These are phyloP conservation scores for Cyprinella venusta DNA, from an alignment of 2,797 vertebrate genomes.

Conservation along the genomic window DNA sequence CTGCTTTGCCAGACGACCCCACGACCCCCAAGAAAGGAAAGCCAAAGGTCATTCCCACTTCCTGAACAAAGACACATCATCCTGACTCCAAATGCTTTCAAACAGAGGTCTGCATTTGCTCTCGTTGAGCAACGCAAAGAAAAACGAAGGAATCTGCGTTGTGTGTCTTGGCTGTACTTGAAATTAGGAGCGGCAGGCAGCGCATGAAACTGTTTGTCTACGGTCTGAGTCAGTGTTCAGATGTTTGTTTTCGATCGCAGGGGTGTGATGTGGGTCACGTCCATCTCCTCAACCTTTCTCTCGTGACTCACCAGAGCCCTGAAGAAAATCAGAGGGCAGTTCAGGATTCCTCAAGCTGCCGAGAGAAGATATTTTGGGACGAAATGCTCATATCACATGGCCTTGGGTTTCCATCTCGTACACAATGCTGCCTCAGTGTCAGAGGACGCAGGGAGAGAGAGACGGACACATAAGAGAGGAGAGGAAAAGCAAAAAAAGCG, in stretches of 20 bases:
- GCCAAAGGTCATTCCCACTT: constrained; percentile 66
- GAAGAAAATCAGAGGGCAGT: constrained; percentile 37
- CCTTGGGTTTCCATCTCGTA: constrained; percentile 74
- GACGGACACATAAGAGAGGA: constrained; percentile 45
- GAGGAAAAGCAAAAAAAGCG: constrained; percentile 33
- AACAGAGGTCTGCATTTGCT: constrained; percentile 34
- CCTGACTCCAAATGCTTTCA: constrained; percentile 48
- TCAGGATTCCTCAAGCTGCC: constrained; percentile 55
- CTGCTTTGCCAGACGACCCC: constrained; percentile 65
- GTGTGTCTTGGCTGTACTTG: constrained; percentile 16
- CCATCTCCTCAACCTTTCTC: constrained; percentile 4
- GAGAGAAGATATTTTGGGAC: constrained; percentile 73
- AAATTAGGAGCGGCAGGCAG: constrained; percentile 32
- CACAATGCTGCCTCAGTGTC: constrained; percentile 80
- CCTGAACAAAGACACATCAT: constrained; percentile 61
- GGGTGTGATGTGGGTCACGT: constrained; percentile 16
- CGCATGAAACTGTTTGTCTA: constrained; percentile 31
- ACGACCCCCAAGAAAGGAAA: constrained; percentile 65
- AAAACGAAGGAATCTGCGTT: constrained; percentile 20
- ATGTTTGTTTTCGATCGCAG: constrained; percentile 23
- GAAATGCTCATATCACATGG: constrained; percentile 76
- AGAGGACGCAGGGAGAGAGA: constrained; percentile 31
- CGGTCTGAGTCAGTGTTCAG: constrained; percentile 29
- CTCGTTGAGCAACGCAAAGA: constrained; percentile 24
- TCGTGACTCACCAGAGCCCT: constrained; percentile 21